Conservation (phyloP, 2,113 vertebrate species). For the Rhynchomys soricoides region DNA sequence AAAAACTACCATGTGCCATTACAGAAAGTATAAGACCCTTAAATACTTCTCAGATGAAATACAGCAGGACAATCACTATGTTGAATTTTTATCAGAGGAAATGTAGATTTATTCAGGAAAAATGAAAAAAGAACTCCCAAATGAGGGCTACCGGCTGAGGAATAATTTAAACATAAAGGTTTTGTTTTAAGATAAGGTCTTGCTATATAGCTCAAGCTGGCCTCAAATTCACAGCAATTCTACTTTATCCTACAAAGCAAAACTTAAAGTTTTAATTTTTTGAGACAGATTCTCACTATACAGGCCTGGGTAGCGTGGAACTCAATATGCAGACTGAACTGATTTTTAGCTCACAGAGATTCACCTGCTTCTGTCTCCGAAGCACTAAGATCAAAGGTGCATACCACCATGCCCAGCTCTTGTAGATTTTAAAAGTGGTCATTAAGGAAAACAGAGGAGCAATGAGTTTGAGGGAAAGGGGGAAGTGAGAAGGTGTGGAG, state of each 20-base stretch:
- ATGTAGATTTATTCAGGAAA: background rate
- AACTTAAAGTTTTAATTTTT: background rate
- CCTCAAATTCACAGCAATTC: background rate
- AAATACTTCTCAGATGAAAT: background rate
- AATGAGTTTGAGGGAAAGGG: background rate
- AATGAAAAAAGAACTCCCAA: no score
- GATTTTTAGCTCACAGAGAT: no score
- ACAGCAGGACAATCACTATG: background rate
- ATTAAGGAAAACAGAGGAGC: background rate
- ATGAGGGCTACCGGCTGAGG: background rate
- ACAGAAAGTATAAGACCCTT: background rate
- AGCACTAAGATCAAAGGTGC: background rate
- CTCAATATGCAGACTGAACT: background rate
- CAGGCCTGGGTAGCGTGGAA: background rate
- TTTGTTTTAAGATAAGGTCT: background rate
- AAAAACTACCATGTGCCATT: background rate
- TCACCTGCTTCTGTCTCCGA: background rate
- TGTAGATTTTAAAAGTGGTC: background rate
- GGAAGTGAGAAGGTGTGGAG: background rate
- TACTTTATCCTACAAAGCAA: background rate
- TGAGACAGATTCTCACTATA: background rate
- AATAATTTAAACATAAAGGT: background rate
- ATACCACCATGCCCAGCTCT: background rate
- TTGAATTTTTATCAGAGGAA: constrained; percentile 1
- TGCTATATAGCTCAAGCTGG: background rate